These are phyloP conservation scores for Griposia aprilina DNA, from an alignment of 2,888 invertebrate species.

Conservation along the genomic window DNA sequence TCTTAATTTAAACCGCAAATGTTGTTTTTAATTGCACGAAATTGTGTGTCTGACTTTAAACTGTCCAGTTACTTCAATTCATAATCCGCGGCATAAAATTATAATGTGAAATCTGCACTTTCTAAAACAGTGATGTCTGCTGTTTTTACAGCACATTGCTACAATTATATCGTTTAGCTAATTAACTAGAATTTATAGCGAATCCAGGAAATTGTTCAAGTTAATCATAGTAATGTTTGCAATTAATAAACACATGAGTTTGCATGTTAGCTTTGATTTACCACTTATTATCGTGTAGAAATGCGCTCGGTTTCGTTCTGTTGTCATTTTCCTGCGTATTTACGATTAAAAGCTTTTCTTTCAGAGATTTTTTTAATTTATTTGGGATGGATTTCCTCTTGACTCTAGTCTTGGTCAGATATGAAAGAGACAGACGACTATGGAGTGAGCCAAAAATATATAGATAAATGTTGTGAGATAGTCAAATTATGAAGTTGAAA, in stretches of 20 bases:
- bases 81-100: background rate
- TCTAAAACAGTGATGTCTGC: conserved; percentile 24
- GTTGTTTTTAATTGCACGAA: background rate
- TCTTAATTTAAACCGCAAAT: background rate
- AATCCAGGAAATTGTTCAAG: conserved; percentile 35
- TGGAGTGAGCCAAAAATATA: too few species aligned
- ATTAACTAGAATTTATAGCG: conserved; percentile 16
- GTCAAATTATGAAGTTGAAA: background rate
- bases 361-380: too few species aligned
- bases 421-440: too few species aligned
- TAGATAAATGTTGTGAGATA: too few species aligned
- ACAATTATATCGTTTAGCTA: conserved; percentile 17
- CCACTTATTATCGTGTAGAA: conserved; percentile 11
- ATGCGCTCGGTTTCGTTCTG: background rate
- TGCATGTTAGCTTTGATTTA: conserved; percentile 17
- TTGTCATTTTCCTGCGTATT: background rate
- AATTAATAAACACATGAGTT: conserved; percentile 8
- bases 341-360: background rate
- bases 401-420: too few species aligned
- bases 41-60: background rate
- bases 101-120: conserved; percentile 19
- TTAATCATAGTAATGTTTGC: conserved; percentile 16
- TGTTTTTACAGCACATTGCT: conserved; percentile 18
- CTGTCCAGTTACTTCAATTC: background rate
- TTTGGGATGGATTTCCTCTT: too few species aligned